These are phyloP conservation scores for Henicopernis longicauda DNA, from an alignment of 2,113 vertebrate species.

Conservation along the genomic window DNA sequence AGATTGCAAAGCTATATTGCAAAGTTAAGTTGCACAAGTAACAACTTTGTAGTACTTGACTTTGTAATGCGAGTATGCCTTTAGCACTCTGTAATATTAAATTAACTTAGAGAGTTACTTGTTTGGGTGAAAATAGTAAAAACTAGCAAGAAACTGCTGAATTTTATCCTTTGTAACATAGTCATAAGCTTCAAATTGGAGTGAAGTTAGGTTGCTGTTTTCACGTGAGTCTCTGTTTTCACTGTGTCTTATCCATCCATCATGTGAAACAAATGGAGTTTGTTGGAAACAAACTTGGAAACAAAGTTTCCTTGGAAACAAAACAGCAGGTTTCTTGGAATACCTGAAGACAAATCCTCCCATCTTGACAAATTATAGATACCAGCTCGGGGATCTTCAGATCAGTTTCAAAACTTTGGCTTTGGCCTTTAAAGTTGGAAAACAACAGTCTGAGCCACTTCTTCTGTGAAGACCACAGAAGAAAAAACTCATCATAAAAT, in stretches of 20 bases:
- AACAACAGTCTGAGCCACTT: not conserved
- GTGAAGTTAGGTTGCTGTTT: not conserved
- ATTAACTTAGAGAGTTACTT: not conserved
- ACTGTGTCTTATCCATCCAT: not conserved
- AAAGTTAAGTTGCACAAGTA: not conserved
- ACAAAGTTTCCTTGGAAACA: not conserved
- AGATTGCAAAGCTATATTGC: not conserved
- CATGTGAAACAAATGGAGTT: no score
- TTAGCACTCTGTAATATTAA: not conserved
- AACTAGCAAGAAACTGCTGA: not conserved
- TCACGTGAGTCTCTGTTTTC: not conserved
- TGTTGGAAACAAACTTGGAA: no score
- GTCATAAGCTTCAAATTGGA: not conserved
- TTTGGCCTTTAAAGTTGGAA: not conserved
- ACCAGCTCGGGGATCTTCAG: not conserved
- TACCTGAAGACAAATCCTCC: not conserved
- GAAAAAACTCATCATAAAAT: not conserved
- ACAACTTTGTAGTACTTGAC: not conserved
- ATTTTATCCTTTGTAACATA: not conserved
- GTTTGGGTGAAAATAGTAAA: not conserved
- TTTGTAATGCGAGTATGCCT: not conserved
- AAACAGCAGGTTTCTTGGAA: not conserved
- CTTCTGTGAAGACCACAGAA: not conserved
- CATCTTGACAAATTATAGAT: not conserved
- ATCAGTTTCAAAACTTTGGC: not conserved